These are phyloP conservation scores for Harmothoe impar DNA, from an alignment of 2,888 invertebrate genomes.

Conservation along the genomic window DNA sequence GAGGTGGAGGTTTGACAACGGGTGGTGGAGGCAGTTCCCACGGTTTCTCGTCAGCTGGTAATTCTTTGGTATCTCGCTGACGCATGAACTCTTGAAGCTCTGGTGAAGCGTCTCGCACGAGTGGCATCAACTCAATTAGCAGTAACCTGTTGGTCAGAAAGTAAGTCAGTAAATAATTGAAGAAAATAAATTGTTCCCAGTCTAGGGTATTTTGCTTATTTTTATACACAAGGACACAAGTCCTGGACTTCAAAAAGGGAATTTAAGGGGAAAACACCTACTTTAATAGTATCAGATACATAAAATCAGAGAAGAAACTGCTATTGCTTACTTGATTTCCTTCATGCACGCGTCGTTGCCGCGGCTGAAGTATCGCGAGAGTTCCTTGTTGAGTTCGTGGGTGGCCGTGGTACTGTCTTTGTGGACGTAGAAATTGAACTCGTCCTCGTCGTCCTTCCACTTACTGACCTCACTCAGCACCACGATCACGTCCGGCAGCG, in stretches of 20 bases:
- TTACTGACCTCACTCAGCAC: slow-evolving; percentile 74
- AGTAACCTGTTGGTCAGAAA: slow-evolving; percentile 57
- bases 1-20: slow-evolving; percentile 22
- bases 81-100: slow-evolving; percentile 64
- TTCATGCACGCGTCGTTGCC: slow-evolving; percentile 71
- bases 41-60: slow-evolving; percentile 70
- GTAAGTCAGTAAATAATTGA: not conserved
- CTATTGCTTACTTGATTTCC: slow-evolving; percentile 72
- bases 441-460: slow-evolving; percentile 63
- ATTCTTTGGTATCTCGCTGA: slow-evolving; percentile 63
- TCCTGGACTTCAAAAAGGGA: too few species aligned
- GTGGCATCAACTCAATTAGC: slow-evolving; percentile 63
- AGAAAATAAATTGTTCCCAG: too few species aligned
- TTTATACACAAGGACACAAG: too few species aligned
- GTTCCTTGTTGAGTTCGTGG: slow-evolving; percentile 75
- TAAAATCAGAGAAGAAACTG: too few species aligned
- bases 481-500: slow-evolving; percentile 70
- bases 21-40: slow-evolving; percentile 71
- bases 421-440: slow-evolving; percentile 74
- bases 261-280: too few species aligned
- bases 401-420: slow-evolving; percentile 71
- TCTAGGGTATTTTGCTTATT: too few species aligned
- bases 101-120: slow-evolving; percentile 53
- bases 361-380: slow-evolving; percentile 76
- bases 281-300: too few species aligned